Percentiles rank a stretch among this genome's conserved stretches.
Evolutionary conservation across 2,888 invertebrate genomes (phyloP).

Genomic region (Amphipoea lucens): DNA sequence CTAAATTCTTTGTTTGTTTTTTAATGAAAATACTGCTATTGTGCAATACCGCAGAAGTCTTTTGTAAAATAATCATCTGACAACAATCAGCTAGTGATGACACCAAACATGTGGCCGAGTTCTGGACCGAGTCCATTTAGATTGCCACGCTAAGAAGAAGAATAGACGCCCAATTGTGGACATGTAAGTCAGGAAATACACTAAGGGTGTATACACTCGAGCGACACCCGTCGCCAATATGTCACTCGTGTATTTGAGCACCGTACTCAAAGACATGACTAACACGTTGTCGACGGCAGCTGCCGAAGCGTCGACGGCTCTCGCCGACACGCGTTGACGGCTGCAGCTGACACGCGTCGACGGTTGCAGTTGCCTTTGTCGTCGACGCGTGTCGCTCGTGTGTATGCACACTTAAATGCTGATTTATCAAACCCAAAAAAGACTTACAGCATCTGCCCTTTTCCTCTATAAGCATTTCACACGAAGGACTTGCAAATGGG

Average conservation of each 20-base stretch:
- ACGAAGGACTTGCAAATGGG: background rate
- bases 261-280: too few species aligned
- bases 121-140: background rate
- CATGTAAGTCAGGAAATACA: background rate
- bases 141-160: background rate
- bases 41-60: background rate
- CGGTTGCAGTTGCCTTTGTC: too few species aligned
- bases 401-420: too few species aligned
- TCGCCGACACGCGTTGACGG: too few species aligned
- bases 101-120: background rate
- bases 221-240: background rate
- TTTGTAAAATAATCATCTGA: background rate
- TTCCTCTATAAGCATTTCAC: background rate
- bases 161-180: background rate
- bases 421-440: background rate
- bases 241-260: background rate
- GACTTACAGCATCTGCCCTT: too few species aligned
- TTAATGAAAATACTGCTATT: background rate
- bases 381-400: background rate
- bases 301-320: too few species aligned
- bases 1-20: conserved; percentile 1
- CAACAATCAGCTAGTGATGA: background rate
- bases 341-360: too few species aligned
- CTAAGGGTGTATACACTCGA: background rate
- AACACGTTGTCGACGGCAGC: background rate